These are phyloP conservation scores for Melanotaenia maccullochi DNA, from an alignment of 2,797 vertebrate species.

Conservation along the genomic window DNA sequence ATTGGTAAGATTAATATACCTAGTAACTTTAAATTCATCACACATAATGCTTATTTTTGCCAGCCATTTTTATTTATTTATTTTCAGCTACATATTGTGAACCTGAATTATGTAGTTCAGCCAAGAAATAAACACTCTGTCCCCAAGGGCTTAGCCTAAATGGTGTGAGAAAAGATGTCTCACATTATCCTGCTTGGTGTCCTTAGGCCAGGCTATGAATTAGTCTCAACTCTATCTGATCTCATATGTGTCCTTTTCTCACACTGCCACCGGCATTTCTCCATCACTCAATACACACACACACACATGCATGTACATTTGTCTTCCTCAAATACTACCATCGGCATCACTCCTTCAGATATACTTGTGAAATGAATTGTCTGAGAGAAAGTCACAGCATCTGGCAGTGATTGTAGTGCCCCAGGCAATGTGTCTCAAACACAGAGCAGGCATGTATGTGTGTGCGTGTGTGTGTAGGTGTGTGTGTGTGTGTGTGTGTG, in stretches of 20 bases:
- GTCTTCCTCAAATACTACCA: conserved; percentile 70
- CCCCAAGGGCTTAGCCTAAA: conserved; percentile 73
- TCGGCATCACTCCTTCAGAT: conserved; percentile 75
- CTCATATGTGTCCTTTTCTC: conserved; percentile 74
- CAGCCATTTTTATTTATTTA: neutral
- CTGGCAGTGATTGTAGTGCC: conserved; percentile 76
- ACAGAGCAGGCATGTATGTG: conserved; percentile 16
- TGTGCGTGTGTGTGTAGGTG: conserved; percentile 17
- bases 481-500: conserved; percentile 16
- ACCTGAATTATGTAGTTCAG: conserved; percentile 56
- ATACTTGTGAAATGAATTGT: conserved; percentile 80
- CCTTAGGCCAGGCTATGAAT: conserved; percentile 72
- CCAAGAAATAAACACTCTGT: conserved; percentile 70
- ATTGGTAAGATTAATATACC: conserved; percentile 3
- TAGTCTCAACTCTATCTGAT: conserved; percentile 74
- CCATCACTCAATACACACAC: conserved; percentile 49
- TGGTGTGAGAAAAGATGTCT: conserved; percentile 79
- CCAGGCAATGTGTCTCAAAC: conserved; percentile 61
- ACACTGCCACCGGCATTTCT: conserved; percentile 59
- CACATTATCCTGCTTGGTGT: conserved; percentile 74
- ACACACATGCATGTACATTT: conserved; percentile 47
- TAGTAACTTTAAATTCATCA: conserved; percentile 1
- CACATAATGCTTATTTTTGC: neutral
- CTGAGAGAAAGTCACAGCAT: conserved; percentile 75
- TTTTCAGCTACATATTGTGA: conserved; percentile 13